A percentile compares a stretch with the other conserved stretches of the same genome.
Evolutionary conservation across 1,140 invertebrate species (phyloP).

Genomic region (Cheumatopsyche charites): DNA sequence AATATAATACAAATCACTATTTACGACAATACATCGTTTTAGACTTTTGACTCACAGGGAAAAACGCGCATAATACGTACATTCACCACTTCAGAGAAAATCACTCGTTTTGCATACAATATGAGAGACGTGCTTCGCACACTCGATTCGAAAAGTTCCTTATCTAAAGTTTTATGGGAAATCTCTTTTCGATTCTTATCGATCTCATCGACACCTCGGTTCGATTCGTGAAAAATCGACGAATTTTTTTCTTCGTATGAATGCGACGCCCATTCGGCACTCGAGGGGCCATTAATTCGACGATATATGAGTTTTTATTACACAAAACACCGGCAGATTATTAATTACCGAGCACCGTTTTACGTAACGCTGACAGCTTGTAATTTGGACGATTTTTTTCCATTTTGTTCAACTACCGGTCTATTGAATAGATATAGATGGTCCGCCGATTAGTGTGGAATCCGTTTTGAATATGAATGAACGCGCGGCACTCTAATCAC

Average conservation of each 20-base stretch:
- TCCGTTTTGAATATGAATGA: conserved; percentile 32
- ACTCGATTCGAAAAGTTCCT: too few species aligned
- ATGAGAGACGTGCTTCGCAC: too few species aligned
- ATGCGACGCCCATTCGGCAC: background rate
- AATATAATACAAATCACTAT: too few species aligned
- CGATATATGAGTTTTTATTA: conserved; percentile 28
- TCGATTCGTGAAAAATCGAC: too few species aligned
- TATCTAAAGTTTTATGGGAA: too few species aligned
- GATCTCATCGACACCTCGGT: too few species aligned
- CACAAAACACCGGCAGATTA: conserved; percentile 8
- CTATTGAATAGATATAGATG: conserved; percentile 7
- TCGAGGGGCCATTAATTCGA: conserved; percentile 22
- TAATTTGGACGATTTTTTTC: conserved; percentile 23
- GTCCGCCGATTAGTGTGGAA: conserved; percentile 29
- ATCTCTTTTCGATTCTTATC: too few species aligned
- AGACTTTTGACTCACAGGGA: conserved; percentile 3
- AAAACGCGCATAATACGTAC: background rate
- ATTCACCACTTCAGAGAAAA: background rate
- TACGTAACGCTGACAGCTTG: conserved; percentile 33
- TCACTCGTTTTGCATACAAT: too few species aligned
- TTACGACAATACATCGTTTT: too few species aligned
- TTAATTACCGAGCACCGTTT: conserved; percentile 29
- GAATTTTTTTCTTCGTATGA: too few species aligned
- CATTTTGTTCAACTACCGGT: conserved; percentile 9
- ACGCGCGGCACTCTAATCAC: conserved; percentile 24